Evolutionary conservation across 2,113 vertebrate genomes (phyloP), one percentile per base, ranked within the genome.

Genomic region (Heterotilapia buettikoferi): DNA sequence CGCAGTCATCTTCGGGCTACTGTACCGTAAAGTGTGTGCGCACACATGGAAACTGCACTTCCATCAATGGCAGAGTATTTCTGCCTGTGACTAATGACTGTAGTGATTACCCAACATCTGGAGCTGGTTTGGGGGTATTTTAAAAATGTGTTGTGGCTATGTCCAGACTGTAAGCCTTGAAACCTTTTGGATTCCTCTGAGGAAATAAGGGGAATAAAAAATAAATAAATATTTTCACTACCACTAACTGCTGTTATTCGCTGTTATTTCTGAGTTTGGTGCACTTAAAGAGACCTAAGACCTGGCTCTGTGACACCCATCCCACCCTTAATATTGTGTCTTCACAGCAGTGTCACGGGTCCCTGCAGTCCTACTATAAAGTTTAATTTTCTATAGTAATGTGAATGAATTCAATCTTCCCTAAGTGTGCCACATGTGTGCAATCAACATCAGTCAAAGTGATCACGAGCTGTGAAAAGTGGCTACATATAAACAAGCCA

Each of bases 81-180:
- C 63, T 85, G 61, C 54, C 73, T 84, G 50, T 92, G 92, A 94
- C 92, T 92, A 92, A 94, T 91, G 90, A 86, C 81, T 89, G 53
- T 33, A 57, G 92, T 93, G 91, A 94, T 95, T 89, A 82, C 83
- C 90, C 71, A 89, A 95, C 95, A 95, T 94, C 95, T 96, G 94
- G 94, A 95, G 89, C 73, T 86, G 80, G 86, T 96, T 95, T 94
- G 24, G 68, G 90, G 93, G 88, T 88, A 83, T 94, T 91, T 86
- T 57, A 81, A 87, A 91, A 93, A 94, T 92, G 84, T 90, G 85
- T 92, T 90, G 89, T 84, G 90, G 89, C 86, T 91, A 31, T 87
- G 86, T 91, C 91, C 85, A 91, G 91, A 93, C 88, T 54, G 86
- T 84, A 87, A 71, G 85, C 52, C 45, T 78, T 40, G 9, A 82